Evolutionary conservation across 1,140 invertebrate species (phyloP).

Genomic region (Metaphire vulgaris): DNA sequence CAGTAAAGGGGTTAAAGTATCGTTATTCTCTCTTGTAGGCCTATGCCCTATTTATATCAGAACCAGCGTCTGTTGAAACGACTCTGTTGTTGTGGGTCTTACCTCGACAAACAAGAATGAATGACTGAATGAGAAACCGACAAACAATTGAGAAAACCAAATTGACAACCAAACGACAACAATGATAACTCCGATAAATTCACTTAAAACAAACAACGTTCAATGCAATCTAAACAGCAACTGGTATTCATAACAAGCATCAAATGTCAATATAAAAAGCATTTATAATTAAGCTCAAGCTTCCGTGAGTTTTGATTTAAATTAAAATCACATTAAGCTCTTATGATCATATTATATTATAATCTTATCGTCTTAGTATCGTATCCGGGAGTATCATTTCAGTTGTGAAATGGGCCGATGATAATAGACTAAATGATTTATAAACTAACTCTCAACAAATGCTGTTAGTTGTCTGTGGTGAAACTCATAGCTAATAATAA

Average conservation of each 20-base stretch:
- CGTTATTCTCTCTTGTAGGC: no score
- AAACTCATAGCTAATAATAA: no score
- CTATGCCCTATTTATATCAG: neutral
- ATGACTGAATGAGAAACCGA: neutral
- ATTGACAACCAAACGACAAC: neutral
- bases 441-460: no score
- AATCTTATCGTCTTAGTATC: neutral
- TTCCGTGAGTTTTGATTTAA: neutral
- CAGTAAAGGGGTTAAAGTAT: neutral
- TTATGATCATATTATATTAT: neutral
- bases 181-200: neutral
- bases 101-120: neutral
- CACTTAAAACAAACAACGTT: neutral
- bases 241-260: neutral
- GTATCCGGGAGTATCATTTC: no score
- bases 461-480: no score
- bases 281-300: neutral
- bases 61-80: neutral
- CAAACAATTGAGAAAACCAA: neutral
- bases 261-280: neutral
- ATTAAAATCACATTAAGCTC: neutral
- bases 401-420: no score
- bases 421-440: no score
- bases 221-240: neutral
- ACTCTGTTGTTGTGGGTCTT: neutral